Evolutionary conservation across 2,888 invertebrate species (phyloP).

Genomic region (Philhelius pedissequus): DNA sequence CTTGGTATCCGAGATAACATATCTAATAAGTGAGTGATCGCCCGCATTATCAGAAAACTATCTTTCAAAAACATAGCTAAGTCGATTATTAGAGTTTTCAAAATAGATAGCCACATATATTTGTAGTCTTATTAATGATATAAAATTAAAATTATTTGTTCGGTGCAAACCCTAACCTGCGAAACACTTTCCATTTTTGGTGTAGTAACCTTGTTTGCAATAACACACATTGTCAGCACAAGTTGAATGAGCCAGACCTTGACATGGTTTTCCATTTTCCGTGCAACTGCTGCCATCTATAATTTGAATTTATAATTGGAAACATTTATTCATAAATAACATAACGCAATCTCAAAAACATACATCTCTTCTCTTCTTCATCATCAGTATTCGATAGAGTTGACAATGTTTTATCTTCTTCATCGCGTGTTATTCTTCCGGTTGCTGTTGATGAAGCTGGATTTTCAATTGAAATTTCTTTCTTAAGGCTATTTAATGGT

Average conservation of each 20-base stretch:
- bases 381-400: constrained; percentile 77
- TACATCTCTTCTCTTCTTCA: constrained; percentile 75
- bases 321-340: background rate
- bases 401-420: constrained; percentile 76
- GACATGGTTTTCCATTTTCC: constrained; percentile 74
- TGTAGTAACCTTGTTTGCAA: constrained; percentile 76
- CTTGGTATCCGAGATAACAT: no score
- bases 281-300: constrained; percentile 75
- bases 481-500: constrained; percentile 70
- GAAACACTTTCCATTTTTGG: constrained; percentile 74
- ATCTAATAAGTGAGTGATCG: no score
- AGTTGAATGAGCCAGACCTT: constrained; percentile 75
- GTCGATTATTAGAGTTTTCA: no score
- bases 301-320: background rate
- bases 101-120: no score
- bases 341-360: constrained; percentile 27
- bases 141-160: no score
- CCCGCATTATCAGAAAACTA: no score
- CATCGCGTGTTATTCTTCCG: constrained; percentile 73
- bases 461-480: constrained; percentile 51
- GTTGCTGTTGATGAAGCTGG: constrained; percentile 70
- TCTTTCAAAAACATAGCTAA: no score
- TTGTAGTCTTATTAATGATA: no score
- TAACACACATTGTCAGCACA: constrained; percentile 75
- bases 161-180: constrained; percentile 73